Conservation (phyloP, 64 coral and sea anemone species). For the Montipora foliosa region DNA sequence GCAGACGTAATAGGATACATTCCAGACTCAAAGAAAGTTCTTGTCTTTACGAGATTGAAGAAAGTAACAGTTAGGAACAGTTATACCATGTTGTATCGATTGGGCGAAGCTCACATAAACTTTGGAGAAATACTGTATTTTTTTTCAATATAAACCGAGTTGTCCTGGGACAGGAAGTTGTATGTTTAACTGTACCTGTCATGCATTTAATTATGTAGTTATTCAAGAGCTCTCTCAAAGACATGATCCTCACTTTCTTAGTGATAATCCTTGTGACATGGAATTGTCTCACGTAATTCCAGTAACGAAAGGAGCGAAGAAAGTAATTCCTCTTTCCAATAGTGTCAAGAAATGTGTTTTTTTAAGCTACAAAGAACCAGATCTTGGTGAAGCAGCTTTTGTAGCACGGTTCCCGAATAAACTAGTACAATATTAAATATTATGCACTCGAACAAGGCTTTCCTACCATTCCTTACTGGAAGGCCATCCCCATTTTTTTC, state of each 20-base stretch:
- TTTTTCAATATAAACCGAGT: slow-evolving; percentile 41
- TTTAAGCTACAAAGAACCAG: slow-evolving; percentile 18
- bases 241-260: slow-evolving; percentile 3
- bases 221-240: slow-evolving; percentile 45
- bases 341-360: slow-evolving; percentile 20
- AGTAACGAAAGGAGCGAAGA: background rate
- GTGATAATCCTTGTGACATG: background rate
- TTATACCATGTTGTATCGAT: slow-evolving; percentile 47
- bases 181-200: slow-evolving; percentile 51
- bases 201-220: slow-evolving; percentile 38
- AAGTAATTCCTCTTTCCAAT: slow-evolving; percentile 47
- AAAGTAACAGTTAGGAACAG: slow-evolving; percentile 55
- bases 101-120: background rate
- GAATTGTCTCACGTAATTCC: slow-evolving; percentile 40
- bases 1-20: slow-evolving; percentile 33
- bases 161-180: slow-evolving; percentile 39
- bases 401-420: slow-evolving; percentile 47
- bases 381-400: slow-evolving; percentile 27
- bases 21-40: background rate
- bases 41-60: slow-evolving; percentile 18
- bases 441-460: background rate
- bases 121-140: slow-evolving; percentile 52
- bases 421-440: slow-evolving; percentile 10
- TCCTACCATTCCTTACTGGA: too few species aligned
- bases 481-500: too few species aligned